Percentiles rank a stretch among this genome's conserved stretches.
phyloP scores from a whole-genome alignment of 2,113 vertebrate species.

The Capreolus pygargus region DNA sequence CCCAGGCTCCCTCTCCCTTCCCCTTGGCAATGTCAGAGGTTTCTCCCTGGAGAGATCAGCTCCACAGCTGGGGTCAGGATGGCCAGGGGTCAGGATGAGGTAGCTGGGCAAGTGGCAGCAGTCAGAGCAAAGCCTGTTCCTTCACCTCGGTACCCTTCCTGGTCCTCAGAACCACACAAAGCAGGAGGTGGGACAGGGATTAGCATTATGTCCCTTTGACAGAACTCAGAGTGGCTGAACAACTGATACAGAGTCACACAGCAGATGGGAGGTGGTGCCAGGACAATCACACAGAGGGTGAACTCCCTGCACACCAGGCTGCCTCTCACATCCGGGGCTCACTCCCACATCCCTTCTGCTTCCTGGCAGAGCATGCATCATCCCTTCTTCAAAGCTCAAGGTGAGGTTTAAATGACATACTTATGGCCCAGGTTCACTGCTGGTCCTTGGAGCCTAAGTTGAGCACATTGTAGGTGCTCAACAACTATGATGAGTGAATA shows the following conservation, averaged over 20 bases:
- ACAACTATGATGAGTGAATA: rapidly evolving
- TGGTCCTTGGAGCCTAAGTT: not conserved
- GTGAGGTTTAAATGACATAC: not conserved
- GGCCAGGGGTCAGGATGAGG: not conserved
- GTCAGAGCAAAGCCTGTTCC: not conserved
- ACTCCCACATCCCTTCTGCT: no score
- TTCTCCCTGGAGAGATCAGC: not conserved
- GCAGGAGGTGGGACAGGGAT: not conserved
- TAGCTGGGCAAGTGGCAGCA: not conserved
- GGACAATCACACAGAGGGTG: rapidly evolving
- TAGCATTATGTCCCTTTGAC: rapidly evolving
- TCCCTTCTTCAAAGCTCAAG: rapidly evolving
- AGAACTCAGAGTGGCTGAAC: not conserved
- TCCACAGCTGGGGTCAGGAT: not conserved
- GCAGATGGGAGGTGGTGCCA: not conserved
- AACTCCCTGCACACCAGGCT: not conserved
- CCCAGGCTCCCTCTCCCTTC: not conserved
- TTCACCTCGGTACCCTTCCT: not conserved
- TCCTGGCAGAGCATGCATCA: not conserved
- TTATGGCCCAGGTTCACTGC: rapidly evolving
- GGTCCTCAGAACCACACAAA: not conserved
- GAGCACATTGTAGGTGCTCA: not conserved
- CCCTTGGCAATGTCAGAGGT: not conserved
- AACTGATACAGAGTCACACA: not conserved
- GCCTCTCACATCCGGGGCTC: not conserved